These are phyloP conservation scores for Strix aluco DNA, from an alignment of 2,113 vertebrate species.

Conservation along the genomic window DNA sequence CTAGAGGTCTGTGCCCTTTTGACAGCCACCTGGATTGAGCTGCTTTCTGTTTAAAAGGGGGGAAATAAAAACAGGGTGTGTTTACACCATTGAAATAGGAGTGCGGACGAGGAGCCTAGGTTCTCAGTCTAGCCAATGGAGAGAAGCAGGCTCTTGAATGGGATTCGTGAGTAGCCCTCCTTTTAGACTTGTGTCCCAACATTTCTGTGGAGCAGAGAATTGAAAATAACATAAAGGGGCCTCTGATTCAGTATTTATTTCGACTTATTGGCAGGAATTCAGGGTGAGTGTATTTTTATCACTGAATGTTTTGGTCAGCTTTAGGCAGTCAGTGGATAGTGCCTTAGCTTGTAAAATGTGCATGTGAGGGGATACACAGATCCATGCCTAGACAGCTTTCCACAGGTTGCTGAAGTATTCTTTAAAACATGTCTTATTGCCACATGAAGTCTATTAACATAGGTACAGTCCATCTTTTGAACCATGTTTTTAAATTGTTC, in stretches of 20 bases:
- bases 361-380: fast-evolving
- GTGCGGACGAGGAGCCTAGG: not conserved
- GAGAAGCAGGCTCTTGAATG: not conserved
- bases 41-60: not conserved
- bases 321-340: not conserved
- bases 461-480: not conserved
- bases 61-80: too few species aligned
- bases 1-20: not conserved
- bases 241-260: not conserved
- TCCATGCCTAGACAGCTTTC: not conserved
- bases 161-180: not conserved
- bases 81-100: not conserved
- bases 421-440: not conserved
- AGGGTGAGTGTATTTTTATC: not conserved
- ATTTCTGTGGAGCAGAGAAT: not conserved
- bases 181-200: not conserved
- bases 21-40: not conserved
- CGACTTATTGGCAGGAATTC: not conserved
- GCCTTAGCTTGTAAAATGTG: not conserved
- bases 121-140: not conserved
- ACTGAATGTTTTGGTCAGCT: not conserved
- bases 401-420: not conserved
- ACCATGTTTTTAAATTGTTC: not conserved
- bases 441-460: not conserved
- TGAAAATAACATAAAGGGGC: not conserved